Evolutionary conservation across 2,797 vertebrate species (phyloP), one percentile per base, ranked within the genome.

Genomic region (Rhynchotus rufescens): DNA sequence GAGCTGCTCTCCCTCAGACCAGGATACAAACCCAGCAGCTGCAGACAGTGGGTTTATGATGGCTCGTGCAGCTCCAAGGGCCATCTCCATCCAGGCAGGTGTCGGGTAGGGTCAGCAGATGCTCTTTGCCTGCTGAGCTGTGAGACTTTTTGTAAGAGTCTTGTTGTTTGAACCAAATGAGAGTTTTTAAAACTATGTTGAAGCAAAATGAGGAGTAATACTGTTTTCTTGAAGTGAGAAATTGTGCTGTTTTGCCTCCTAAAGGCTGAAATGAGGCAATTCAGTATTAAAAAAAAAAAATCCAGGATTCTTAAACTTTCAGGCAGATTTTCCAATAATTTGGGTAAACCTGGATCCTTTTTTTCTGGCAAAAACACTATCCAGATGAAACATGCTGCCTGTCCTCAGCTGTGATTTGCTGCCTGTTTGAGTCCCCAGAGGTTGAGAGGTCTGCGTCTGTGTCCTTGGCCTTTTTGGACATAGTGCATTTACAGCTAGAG

Each of bases 231-330:
- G 21, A 75, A 54, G 59, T 30, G 65, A 95, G 78, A 92, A 86
- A 90, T 74, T 86, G 86, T 88, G 88, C 51, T 93, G 80, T 10
- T 93, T 95, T 95, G 94, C 95, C 93, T 95, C 92, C 93, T 95
- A 93, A 92, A 96, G 95, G 92, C 65, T 92, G 78, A 82, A 90
- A 84, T 0, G 30, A 84, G 88, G 22, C 84, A 91, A 75, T 88
- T 96, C 93, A 84, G 52, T 74, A 49, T 75, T 62, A 30, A 60
- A 14, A 51, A 51, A 51, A 51, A 45, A 45, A 45, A 17, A 66
- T 94, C 66, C 78, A 69, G 64, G 84, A 61, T 93, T 94, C 87
- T 93, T 85, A n/a, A 72, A 59, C 93, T 92, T 89, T 91, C 92
- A 73, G 22, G 77, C 89, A 77, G 87, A 80, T 93, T 94, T 95